Base-by-base conservation (phyloP, 2,888 invertebrate genomes). In the Polyploca ridens region DNA sequence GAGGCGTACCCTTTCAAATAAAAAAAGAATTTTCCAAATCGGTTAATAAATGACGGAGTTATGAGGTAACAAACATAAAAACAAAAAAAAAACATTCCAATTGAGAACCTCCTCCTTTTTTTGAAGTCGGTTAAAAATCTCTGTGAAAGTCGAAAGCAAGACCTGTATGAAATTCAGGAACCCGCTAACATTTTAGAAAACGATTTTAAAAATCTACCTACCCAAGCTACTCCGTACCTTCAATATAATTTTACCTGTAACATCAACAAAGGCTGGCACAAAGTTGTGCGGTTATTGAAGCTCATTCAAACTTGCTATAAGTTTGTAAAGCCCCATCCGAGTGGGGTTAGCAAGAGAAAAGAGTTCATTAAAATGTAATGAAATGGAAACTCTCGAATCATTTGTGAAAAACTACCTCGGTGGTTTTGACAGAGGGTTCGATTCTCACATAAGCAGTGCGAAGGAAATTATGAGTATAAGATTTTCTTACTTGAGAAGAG, bases 321-420 rank as follows among this genome's bases (percentile, higher is more conserved):
- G 54, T 54, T 54, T 49, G 7, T 49, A 49, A 49, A 49, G 16
- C 19, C 54, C 14, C 49, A 49, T n/a, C 46, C 1, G 49, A 49
- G 16, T 49, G 14, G 44, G 44, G 49, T 16, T 0, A 16, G 49
- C 49, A 54, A 54, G 54, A 10, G 19, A 3, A 54, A 54, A 19
- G 54, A 54, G 54, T 54, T 19, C 19, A 54, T 54, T 54, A 54
- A 54, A 54, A 19, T 54, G 54, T 54, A 54, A 54, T 54, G 19
- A 54, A 54, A 19, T 54, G 54, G 54, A 19, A 54, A 54, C 19
- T 10, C 8, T 19, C 54, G 49, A 8, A 1, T 19, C 54, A 4
- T 19, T 54, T 54, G 54, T n/a, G n/a, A n/a, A n/a, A n/a, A n/a
- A n/a, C n/a, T n/a, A n/a, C n/a, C n/a, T n/a, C n/a, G 16, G 16